A percentile compares a stretch with the other conserved stretches of the same genome.
phyloP scores from a whole-genome alignment of 2,797 vertebrate species.

The Centropyge bicolor region DNA sequence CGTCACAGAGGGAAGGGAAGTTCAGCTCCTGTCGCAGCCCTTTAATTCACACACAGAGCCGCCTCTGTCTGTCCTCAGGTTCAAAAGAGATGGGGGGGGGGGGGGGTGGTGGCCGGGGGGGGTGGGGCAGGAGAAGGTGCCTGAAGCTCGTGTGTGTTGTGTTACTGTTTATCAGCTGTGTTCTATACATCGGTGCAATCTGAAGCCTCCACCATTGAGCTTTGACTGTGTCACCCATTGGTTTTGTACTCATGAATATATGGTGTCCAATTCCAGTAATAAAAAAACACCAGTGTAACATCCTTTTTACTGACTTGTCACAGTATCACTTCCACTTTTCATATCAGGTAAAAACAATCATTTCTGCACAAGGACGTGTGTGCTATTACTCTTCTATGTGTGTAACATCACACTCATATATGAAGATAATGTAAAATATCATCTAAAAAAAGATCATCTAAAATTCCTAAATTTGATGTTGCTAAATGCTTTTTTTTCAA shows the following conservation, averaged over 20 bases:
- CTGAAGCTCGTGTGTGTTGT: constrained; percentile 31
- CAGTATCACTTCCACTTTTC: constrained; percentile 38
- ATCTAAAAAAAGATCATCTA: no score
- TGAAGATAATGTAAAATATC: not conserved
- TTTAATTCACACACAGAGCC: constrained; percentile 73
- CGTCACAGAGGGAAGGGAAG: constrained; percentile 62
- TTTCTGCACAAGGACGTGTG: not conserved
- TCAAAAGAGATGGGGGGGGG: constrained; percentile 58
- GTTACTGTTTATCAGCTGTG: not conserved
- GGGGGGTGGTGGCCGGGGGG: constrained; percentile 39
- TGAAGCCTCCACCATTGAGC: constrained; percentile 24
- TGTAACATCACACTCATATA: not conserved
- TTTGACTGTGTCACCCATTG: constrained; percentile 18
- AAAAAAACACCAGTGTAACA: not conserved
- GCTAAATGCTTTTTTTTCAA: not conserved
- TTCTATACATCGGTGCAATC: constrained; percentile 31
- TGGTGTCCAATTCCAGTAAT: constrained; percentile 10
- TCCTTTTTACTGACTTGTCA: constrained; percentile 30
- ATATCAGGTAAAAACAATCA: constrained; percentile 18
- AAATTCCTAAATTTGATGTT: not conserved
- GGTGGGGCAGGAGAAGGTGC: constrained; percentile 48
- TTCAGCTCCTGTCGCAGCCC: constrained; percentile 52
- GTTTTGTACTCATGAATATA: constrained; percentile 20
- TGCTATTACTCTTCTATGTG: not conserved
- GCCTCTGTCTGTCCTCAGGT: constrained; percentile 65